Evolutionary conservation across 1,140 invertebrate genomes (phyloP), one percentile per base, ranked within the genome.

Genomic region (Drosophila pseudoobscura): DNA sequence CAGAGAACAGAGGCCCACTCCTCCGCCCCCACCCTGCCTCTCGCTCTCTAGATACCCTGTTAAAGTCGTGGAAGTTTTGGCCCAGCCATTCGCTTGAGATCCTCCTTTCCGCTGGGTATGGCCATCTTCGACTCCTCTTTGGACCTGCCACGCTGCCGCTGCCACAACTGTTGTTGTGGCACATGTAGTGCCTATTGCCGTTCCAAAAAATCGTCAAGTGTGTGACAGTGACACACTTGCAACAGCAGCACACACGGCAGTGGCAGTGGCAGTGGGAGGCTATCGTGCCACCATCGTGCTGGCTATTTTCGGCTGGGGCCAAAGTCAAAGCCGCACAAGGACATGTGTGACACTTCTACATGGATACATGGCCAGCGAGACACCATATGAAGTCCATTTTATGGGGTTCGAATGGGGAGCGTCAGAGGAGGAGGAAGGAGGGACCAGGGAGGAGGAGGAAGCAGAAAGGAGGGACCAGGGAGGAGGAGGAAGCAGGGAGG

Each of bases 211-310:
- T 85, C 83, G 82, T 87, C 74, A 84, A 87, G 71, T 57, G 82
- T 88, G 82, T 87, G 83, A 87, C 82, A 85, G 82, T 87, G 82
- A 85, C 82, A 85, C 82, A 88, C 78, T 87, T 87, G 24, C 20
- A 52, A 46, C 24, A 65, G 15, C 15, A 15, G 15, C 15, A 51
- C 50, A 58, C 44, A 29, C 47, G 39, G 20, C 47, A 52, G 11
- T 22, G 9, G 22, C 15, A 17, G 17, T 17, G 17, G 17, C 17
- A 17, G 0, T 17, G 17, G 17, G 49, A 29, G 35, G 9, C 15
- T 15, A 15, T 15, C 15, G 15, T 15, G 11, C 26, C 31, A 66
- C 65, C 39, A 45, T 56, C 63, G 31, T 43, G 46, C 56, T 62
- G 74, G 82, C 82, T 87, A 88, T 87, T 87, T 87, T 78, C 55